Percentiles rank a stretch among this genome's conserved stretches.
phyloP scores from a whole-genome alignment of 92 coral and sea anemone species.

The Siderastrea radians region DNA sequence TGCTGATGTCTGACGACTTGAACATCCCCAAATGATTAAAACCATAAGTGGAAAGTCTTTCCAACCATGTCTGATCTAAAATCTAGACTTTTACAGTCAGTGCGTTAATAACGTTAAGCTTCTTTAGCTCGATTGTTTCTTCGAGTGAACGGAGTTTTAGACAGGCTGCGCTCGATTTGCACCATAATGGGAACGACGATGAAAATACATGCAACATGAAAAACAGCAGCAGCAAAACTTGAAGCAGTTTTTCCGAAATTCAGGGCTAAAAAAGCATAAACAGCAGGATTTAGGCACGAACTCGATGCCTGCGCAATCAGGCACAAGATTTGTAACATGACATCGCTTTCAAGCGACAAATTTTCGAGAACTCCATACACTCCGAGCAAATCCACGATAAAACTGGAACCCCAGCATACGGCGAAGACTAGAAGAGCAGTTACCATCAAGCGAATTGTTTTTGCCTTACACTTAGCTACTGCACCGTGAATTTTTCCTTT shows the following conservation, averaged over 20 bases:
- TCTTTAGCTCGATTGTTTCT: no score
- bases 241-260: constrained; percentile 29
- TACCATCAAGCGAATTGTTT: constrained; percentile 61
- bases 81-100: no score
- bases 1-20: no score
- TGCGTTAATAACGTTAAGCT: no score
- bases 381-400: no score
- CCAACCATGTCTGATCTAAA: no score
- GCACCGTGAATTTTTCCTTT: constrained; percentile 54
- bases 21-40: no score
- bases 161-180: neutral
- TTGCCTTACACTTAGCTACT: constrained; percentile 50
- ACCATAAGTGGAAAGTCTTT: no score
- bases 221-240: constrained; percentile 44
- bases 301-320: constrained; percentile 12
- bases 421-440: no score
- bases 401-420: no score
- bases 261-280: constrained; percentile 56
- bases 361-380: no score
- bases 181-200: neutral
- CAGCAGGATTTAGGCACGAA: constrained; percentile 34
- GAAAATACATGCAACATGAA: neutral
- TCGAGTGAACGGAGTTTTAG: neutral
- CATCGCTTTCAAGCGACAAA: no score
- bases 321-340: neutral